Conservation (phyloP, 1,140 invertebrate genomes). For the Macrosteles quadrilineatus region DNA sequence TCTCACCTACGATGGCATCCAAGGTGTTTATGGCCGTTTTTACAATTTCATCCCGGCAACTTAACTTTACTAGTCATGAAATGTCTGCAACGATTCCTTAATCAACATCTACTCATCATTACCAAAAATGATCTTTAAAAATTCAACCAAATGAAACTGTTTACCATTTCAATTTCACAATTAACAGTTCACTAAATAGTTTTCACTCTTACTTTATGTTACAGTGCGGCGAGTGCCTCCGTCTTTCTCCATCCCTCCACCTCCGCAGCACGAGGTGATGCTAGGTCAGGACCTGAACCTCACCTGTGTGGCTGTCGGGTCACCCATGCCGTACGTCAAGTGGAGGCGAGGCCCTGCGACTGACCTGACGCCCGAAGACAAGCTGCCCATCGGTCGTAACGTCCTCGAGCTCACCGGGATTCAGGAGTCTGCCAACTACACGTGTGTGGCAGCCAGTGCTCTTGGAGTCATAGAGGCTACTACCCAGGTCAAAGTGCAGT, state of each 20-base stretch:
- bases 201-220: too few relatives aligned
- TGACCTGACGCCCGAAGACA: conserved; percentile 83
- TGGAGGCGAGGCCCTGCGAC: conserved; percentile 85
- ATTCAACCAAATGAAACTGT: too few relatives aligned
- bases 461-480: conserved; percentile 87
- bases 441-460: conserved; percentile 92
- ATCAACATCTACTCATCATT: too few relatives aligned
- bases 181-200: too few relatives aligned
- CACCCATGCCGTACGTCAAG: conserved; percentile 96
- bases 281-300: conserved; percentile 87
- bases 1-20: too few relatives aligned
- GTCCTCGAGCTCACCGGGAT: conserved; percentile 83
- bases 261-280: conserved; percentile 82
- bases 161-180: too few relatives aligned
- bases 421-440: conserved; percentile 92
- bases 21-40: too few relatives aligned
- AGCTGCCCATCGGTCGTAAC: conserved; percentile 82
- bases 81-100: too few relatives aligned
- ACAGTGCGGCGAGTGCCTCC: conserved; percentile 90
- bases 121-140: too few relatives aligned
- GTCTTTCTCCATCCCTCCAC: conserved; percentile 90
- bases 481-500: conserved; percentile 91
- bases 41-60: too few relatives aligned
- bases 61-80: too few relatives aligned
- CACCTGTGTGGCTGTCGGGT: conserved; percentile 94